phyloP scores from a whole-genome alignment of 2,113 vertebrate species.

The Callopanchax toddi region DNA sequence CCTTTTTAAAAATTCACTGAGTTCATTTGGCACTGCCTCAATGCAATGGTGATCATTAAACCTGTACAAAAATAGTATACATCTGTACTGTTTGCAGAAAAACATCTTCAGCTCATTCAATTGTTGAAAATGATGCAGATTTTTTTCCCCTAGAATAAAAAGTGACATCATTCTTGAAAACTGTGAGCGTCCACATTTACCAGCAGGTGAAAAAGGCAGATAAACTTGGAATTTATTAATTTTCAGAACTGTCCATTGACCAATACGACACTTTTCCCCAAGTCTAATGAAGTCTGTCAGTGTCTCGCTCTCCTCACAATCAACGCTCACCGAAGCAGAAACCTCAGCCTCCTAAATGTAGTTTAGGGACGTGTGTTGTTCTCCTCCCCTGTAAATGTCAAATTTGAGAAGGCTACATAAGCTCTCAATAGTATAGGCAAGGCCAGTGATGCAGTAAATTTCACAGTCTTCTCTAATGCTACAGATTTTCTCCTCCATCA shows the following conservation, averaged over 20 bases:
- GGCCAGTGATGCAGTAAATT: neutral
- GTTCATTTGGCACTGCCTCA: constrained; percentile 71
- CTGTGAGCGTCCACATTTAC: too few species aligned
- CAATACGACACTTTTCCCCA: neutral
- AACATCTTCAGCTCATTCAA: constrained; percentile 37
- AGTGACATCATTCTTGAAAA: neutral
- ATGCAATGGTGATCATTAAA: constrained; percentile 74
- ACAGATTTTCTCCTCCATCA: neutral
- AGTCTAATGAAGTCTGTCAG: neutral
- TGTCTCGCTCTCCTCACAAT: neutral
- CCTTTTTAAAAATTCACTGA: constrained; percentile 71
- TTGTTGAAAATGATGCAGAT: constrained; percentile 26
- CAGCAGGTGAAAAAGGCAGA: neutral
- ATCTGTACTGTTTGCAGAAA: constrained; percentile 46
- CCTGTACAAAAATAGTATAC: constrained; percentile 64
- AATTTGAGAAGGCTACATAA: neutral
- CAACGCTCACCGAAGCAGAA: neutral
- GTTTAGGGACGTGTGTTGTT: neutral
- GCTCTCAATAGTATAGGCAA: neutral
- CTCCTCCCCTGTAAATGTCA: neutral
- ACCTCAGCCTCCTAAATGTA: neutral
- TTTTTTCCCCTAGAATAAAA: neutral
- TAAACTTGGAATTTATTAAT: neutral
- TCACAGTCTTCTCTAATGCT: neutral
- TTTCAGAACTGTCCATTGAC: neutral